These are phyloP conservation scores for Pegoplata infirma DNA, from an alignment of 2,888 invertebrate species.

Conservation along the genomic window DNA sequence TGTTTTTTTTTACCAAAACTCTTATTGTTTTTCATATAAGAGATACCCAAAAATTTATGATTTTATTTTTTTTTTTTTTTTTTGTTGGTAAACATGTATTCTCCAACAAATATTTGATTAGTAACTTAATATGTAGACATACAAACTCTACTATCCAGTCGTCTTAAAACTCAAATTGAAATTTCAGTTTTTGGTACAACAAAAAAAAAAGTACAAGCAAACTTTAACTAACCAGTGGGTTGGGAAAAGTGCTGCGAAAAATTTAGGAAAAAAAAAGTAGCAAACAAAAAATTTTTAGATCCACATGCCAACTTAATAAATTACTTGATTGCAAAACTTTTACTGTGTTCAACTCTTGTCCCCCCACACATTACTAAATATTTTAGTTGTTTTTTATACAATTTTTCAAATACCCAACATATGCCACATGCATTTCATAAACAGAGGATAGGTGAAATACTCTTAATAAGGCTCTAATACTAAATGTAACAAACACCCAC, in stretches of 20 bases:
- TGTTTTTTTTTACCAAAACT: not conserved
- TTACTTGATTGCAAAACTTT: constrained; percentile 68
- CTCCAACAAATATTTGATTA: constrained; percentile 52
- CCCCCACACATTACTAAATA: not conserved
- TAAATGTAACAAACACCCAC: not conserved
- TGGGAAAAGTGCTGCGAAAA: not conserved
- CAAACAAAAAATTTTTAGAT: constrained; percentile 61
- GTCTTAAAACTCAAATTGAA: constrained; percentile 17
- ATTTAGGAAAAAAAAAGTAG: not conserved
- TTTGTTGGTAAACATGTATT: not conserved
- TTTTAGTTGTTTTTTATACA: not conserved
- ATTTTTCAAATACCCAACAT: not conserved
- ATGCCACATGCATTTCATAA: not conserved
- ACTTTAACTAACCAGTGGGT: constrained; percentile 17
- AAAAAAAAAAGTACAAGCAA: constrained; percentile 26
- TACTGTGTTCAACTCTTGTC: constrained; percentile 17
- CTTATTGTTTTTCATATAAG: constrained; percentile 23
- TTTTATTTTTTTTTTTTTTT: constrained; percentile 11
- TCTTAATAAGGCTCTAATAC: constrained; percentile 19
- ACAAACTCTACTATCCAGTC: constrained; percentile 13
- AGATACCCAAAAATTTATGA: constrained; percentile 49
- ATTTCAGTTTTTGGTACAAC: constrained; percentile 3
- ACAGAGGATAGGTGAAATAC: not conserved
- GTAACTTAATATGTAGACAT: constrained; percentile 45
- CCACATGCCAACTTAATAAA: constrained; percentile 60